These are phyloP conservation scores for Parazoanthus atlanticus DNA, from an alignment of 92 coral and sea anemone species.

Conservation along the genomic window DNA sequence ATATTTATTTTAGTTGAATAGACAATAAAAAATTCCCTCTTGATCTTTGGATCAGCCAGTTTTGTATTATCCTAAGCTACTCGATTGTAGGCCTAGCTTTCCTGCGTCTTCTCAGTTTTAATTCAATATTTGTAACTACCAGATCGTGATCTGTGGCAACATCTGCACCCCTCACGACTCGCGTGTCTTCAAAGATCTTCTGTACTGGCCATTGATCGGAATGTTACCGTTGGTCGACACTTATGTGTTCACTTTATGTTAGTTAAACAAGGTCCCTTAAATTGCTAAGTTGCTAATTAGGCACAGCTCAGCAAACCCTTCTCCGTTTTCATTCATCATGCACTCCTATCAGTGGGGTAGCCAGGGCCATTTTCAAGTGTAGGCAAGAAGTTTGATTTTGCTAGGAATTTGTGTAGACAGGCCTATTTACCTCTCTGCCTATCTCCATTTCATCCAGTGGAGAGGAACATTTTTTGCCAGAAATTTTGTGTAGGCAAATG, in stretches of 20 bases:
- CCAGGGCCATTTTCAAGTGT: too few species aligned
- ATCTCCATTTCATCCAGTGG: too few species aligned
- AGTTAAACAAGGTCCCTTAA: background rate
- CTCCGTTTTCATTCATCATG: conserved; percentile 1
- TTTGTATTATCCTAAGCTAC: background rate
- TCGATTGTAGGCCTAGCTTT: background rate
- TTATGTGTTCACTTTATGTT: background rate
- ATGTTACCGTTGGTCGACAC: background rate
- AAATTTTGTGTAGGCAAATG: too few species aligned
- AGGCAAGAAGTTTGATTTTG: too few species aligned
- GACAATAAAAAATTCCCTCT: background rate
- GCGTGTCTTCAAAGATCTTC: background rate
- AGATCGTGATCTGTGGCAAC: background rate
- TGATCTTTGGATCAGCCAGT: background rate
- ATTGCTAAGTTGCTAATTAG: background rate
- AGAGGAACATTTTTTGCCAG: too few species aligned
- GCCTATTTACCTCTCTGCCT: too few species aligned
- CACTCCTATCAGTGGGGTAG: background rate
- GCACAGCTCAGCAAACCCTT: background rate
- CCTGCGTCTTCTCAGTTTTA: background rate
- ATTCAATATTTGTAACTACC: background rate
- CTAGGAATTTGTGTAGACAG: too few species aligned
- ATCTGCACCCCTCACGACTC: background rate
- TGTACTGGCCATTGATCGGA: background rate
- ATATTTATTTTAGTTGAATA: background rate